Base-by-base conservation (phyloP, 2,888 invertebrate species). In the Clanis bilineata region DNA sequence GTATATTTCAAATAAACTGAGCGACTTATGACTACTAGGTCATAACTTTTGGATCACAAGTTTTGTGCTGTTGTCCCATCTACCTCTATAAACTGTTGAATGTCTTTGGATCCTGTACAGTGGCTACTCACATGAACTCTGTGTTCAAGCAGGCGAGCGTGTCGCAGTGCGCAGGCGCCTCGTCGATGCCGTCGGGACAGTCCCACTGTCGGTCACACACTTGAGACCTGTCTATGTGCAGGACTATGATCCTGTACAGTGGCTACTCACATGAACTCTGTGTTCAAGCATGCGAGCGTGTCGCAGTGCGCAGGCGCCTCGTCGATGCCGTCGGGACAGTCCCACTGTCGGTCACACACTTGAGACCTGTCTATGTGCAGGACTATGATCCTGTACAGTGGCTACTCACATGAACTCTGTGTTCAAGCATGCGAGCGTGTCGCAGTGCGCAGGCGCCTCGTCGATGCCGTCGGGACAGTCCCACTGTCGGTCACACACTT, bases 331-430 rank as follows among this genome's bases (percentile, higher is more conserved):
- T 82, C 79, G 0, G 83, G 82, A 32, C 91, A 91, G 74, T 90
- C 89, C 0, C 39, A 1, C 1, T 51, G 66, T 0, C 78, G 73
- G 67, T 90, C 86, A 56, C 91, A 91, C 32, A 85, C 60, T 43
- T 77, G 74, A 9, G 78, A n/a, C n/a, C n/a, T n/a, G n/a, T n/a
- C n/a, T n/a, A n/a, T n/a, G n/a, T n/a, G n/a, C n/a, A n/a, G n/a
- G n/a, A n/a, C n/a, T n/a, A n/a, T n/a, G 22, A 9, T 45, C 23
- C 12, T 54, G 21, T 25, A 25, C 25, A 25, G 55, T 39, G 43
- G 2, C n/a, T 51, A 75, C 85, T 80, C 23, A 89, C 90, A 79
- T 87, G 64, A 83, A 87, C 74, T 88, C 89, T 0, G 89, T 86
- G 59, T 77, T 71, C n/a, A 72, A 70, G 62, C 88, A 88, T 1